phyloP scores from a whole-genome alignment of 2,113 vertebrate genomes.

The Nothobranchius kuhntae region DNA sequence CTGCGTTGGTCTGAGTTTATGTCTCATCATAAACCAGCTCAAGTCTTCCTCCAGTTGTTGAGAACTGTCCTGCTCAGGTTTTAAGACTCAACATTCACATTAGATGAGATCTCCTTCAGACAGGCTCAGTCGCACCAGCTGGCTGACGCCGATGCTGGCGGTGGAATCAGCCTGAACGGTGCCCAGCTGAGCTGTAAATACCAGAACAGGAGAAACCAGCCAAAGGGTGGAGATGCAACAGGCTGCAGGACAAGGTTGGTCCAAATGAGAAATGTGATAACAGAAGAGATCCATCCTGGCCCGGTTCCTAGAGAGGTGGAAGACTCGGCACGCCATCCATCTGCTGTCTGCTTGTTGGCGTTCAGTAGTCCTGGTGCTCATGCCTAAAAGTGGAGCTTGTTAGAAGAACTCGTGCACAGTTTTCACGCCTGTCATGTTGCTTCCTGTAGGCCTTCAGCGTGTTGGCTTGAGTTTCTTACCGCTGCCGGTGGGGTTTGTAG shows the following conservation, averaged over 20 bases:
- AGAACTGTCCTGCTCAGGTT: constrained; percentile 2
- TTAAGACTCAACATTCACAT: constrained; percentile 14
- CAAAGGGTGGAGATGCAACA: constrained; percentile 26
- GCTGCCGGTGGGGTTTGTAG: constrained; percentile 5
- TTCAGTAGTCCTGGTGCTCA: constrained; percentile 17
- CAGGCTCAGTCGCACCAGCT: constrained; percentile 42
- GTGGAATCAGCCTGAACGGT: constrained; percentile 23
- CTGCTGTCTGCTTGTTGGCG: constrained; percentile 49
- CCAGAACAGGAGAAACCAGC: constrained; percentile 24
- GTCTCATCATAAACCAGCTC: constrained; percentile 30
- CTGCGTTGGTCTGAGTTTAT: constrained; percentile 37
- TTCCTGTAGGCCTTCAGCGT: constrained; percentile 23
- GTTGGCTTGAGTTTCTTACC: constrained; percentile 9
- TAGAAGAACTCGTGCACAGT: constrained; percentile 18
- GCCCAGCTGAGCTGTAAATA: constrained; percentile 52
- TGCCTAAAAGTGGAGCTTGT: constrained; percentile 19
- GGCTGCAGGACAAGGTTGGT: constrained; percentile 23
- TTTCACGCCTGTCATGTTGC: constrained; percentile 34
- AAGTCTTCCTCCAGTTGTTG: constrained; percentile 7
- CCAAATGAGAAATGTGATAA: constrained; percentile 45
- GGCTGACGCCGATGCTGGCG: constrained; percentile 25
- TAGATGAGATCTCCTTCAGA: constrained; percentile 26
- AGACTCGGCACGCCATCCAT: constrained; percentile 48
- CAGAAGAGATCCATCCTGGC: constrained; percentile 25
- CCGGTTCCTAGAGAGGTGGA: constrained; percentile 29